Base-by-base conservation (phyloP, 2,113 vertebrate genomes). In the Chaenocephalus aceratus region DNA sequence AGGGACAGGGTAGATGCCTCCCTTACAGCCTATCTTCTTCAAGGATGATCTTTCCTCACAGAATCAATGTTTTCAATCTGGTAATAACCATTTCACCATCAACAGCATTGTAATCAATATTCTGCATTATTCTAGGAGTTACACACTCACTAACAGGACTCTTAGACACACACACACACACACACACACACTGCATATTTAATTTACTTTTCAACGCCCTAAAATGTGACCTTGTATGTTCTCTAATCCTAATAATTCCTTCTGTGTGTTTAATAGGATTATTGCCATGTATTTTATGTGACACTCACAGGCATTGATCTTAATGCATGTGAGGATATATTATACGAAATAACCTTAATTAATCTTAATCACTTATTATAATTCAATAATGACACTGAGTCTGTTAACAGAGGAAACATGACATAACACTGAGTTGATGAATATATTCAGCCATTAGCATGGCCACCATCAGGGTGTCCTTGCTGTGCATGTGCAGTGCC, bases 1-100 rank as follows among this genome's bases (percentile, higher is more conserved):
- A 8, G 4, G 62, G 74, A 57, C 9, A 10, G 14, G 49, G 73
- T 26, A 60, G 61, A 62, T 57, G 14, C 9, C 2, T 74, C 53
- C 57, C 48, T 81, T 63, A 26, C 74, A 57, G 63, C 51, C 44
- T 61, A 14, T 61, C 53, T 26, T 61, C 26, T 84, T 70, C 82
- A 82, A 87, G 87, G 86, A 79, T 82, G 76, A 53, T 48, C 21
- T 56, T 26, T 79, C 82, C 52, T 13, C 58, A 71, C 26, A 3
- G 4, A 85, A 88, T 90, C 88, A 77, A 81, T 86, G 61, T 63
- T 91, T 84, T 86, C 71, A 81, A 80, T 83, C 68, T 74, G 49
- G 66, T 84, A 69, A 78, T 89, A 78, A 82, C 63, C 69, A 76
- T 85, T 86, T 82, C 44, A 58, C 75, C 72, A 85, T 72, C 66